phyloP scores from a whole-genome alignment of 2,888 invertebrate genomes.

The Campaea margaritaria region DNA sequence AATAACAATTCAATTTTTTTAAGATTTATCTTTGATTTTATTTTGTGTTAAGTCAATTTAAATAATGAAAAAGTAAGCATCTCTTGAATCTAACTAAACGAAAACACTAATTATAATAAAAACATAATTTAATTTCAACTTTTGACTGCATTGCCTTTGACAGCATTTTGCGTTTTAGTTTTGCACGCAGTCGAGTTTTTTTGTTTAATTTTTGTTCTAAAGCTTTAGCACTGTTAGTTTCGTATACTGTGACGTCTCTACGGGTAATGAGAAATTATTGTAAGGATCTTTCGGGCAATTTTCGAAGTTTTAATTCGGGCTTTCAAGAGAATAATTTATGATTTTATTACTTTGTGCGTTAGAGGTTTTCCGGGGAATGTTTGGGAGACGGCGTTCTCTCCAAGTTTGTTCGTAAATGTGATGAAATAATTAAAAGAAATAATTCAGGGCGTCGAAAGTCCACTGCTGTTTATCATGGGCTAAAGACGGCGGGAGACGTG shows the following conservation, averaged over 20 bases:
- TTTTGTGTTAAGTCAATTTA: too few species aligned
- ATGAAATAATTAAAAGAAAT: constrained; percentile 35
- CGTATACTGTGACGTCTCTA: constrained; percentile 32
- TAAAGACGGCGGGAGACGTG: background rate
- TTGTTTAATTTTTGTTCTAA: too few species aligned
- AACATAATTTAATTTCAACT: too few species aligned
- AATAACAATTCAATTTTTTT: too few species aligned
- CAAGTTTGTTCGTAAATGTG: constrained; percentile 31
- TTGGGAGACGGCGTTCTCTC: constrained; percentile 19
- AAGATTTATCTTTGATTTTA: too few species aligned
- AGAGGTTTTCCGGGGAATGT: constrained; percentile 27
- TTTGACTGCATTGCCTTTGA: too few species aligned
- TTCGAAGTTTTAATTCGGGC: constrained; percentile 53
- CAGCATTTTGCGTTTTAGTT: too few species aligned
- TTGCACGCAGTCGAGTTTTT: too few species aligned
- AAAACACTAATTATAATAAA: too few species aligned
- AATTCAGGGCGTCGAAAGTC: constrained; percentile 25
- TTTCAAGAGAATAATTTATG: constrained; percentile 46
- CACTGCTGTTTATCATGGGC: constrained; percentile 4
- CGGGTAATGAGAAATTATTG: constrained; percentile 57
- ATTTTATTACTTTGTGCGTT: constrained; percentile 45
- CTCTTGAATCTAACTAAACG: too few species aligned
- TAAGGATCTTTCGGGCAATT: constrained; percentile 50
- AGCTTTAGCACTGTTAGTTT: too few species aligned
- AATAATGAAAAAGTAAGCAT: too few species aligned